Percentiles rank a stretch among this genome's conserved stretches.
Conservation (phyloP, 2,888 invertebrate genomes). For the Lucinisca nassula region DNA sequence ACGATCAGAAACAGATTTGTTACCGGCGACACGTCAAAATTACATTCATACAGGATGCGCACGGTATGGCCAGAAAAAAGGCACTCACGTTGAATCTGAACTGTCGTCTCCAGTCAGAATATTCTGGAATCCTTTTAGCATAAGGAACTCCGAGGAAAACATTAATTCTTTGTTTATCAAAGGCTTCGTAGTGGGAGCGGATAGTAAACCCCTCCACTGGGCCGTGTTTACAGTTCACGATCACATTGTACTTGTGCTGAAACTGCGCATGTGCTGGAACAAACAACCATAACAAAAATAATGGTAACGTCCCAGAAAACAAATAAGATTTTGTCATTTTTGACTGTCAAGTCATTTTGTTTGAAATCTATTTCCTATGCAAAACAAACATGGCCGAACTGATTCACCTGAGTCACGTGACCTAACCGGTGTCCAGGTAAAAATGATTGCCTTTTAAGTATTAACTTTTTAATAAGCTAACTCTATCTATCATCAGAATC, state of each 20-base stretch:
- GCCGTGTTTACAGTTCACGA: conserved; percentile 67
- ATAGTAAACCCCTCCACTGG: conserved; percentile 79
- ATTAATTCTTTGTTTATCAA: conserved; percentile 80
- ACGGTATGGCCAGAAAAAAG: not conserved
- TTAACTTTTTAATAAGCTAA: no score
- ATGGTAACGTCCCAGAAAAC: not conserved
- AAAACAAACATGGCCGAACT: not conserved
- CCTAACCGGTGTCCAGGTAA: conserved; percentile 70
- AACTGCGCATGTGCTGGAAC: not conserved
- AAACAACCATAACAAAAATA: not conserved
- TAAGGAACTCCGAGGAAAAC: conserved; percentile 88
- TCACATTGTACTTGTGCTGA: conserved; percentile 62
- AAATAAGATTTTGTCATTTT: not conserved
- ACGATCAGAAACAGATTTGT: no score
- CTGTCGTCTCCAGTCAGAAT: conserved; percentile 77
- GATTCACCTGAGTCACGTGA: conserved; percentile 59
- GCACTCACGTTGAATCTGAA: conserved; percentile 89
- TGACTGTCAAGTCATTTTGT: not conserved
- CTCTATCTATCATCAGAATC: no score
- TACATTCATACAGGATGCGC: no score
- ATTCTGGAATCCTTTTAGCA: conserved; percentile 87
- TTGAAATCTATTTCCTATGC: not conserved
- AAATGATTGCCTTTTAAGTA: not conserved
- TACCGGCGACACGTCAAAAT: no score
- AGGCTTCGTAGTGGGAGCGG: conserved; percentile 76